Conservation (phyloP, 2,888 invertebrate genomes). For the Onthophagus sagittarius region DNA sequence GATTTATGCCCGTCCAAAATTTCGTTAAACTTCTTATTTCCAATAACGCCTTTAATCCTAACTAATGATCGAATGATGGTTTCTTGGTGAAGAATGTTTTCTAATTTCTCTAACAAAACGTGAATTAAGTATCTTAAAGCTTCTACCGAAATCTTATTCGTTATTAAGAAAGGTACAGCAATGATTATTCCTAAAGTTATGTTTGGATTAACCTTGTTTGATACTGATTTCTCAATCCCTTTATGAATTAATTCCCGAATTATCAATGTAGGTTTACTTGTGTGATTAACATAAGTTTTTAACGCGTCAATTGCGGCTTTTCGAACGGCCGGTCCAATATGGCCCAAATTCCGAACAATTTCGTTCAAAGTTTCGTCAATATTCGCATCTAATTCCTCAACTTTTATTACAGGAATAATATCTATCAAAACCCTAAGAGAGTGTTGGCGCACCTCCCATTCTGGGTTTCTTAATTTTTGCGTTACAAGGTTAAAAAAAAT, state of each 20-base stretch:
- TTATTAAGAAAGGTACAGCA: slow-evolving; percentile 61
- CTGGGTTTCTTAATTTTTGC: slow-evolving; percentile 71
- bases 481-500: slow-evolving; percentile 68
- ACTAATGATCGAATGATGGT: slow-evolving; percentile 64
- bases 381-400: slow-evolving; percentile 62
- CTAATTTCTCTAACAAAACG: slow-evolving; percentile 48
- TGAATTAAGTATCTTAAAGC: slow-evolving; percentile 45
- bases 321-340: slow-evolving; percentile 73
- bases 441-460: slow-evolving; percentile 81
- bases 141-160: slow-evolving; percentile 52
- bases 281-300: slow-evolving; percentile 67
- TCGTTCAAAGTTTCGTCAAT: slow-evolving; percentile 62
- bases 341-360: slow-evolving; percentile 74
- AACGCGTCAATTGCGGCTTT: slow-evolving; percentile 76
- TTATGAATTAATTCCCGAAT: slow-evolving; percentile 62
- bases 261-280: slow-evolving; percentile 64
- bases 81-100: slow-evolving; percentile 57
- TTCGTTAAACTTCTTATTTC: slow-evolving; percentile 61
- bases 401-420: slow-evolving; percentile 68
- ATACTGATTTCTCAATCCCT: slow-evolving; percentile 60
- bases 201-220: slow-evolving; percentile 54
- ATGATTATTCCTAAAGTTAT: slow-evolving; percentile 64
- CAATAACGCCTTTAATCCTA: slow-evolving; percentile 66
- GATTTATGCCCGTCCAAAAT: slow-evolving; percentile 46
- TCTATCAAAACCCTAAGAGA: slow-evolving; percentile 76